A percentile compares a stretch with the other conserved stretches of the same genome.
Conservation (phyloP, 2,797 vertebrate genomes). For the Morus bassanus region DNA sequence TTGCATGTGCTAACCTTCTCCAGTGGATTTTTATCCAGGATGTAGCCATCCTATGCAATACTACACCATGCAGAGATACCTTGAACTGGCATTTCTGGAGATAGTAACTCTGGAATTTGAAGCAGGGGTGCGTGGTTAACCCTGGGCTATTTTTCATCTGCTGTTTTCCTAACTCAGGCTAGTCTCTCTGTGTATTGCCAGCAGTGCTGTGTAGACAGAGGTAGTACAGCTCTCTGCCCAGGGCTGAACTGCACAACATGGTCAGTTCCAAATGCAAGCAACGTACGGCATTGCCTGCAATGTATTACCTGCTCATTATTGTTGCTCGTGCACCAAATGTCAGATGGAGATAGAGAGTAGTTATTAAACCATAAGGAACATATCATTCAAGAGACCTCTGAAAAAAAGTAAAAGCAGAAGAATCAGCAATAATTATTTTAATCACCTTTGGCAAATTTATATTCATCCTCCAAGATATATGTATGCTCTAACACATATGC, state of each 20-base stretch:
- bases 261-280: background rate
- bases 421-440: background rate
- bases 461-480: background rate
- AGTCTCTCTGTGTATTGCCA: background rate
- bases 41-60: background rate
- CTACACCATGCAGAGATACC: background rate
- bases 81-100: background rate
- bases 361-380: background rate
- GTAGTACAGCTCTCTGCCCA: background rate
- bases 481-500: background rate
- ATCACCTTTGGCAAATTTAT: background rate
- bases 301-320: background rate
- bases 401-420: background rate
- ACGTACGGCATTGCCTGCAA: rapidly evolving
- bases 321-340: background rate
- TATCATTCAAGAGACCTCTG: background rate
- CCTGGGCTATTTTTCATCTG: background rate
- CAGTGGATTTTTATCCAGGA: background rate
- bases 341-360: background rate
- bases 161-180: background rate
- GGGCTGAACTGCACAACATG: background rate
- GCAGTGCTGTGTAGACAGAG: background rate
- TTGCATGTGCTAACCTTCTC: background rate
- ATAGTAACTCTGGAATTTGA: background rate
- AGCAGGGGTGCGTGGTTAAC: background rate